Percentiles rank a stretch among this genome's conserved stretches.
phyloP scores from a whole-genome alignment of 30 jellyfish, hydroid and myxozoan species.

The Morbakka virulenta region DNA sequence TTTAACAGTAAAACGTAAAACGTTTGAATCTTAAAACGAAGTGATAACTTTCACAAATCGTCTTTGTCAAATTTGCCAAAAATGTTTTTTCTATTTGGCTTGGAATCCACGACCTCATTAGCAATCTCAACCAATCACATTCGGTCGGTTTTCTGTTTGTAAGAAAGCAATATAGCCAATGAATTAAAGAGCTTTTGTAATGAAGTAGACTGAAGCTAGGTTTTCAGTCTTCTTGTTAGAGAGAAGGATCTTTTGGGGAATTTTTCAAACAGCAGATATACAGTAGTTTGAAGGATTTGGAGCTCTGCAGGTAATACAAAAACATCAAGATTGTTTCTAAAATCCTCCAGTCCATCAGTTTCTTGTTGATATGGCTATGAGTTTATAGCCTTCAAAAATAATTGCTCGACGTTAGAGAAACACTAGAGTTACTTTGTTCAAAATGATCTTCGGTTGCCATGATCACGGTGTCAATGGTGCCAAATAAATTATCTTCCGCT shows the following conservation, averaged over 20 bases:
- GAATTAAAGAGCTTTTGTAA: not conserved
- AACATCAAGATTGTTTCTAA: no score
- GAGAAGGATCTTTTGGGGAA: not conserved
- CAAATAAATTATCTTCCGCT: not conserved
- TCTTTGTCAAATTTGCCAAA: not conserved
- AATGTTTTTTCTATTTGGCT: not conserved
- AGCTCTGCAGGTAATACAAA: not conserved
- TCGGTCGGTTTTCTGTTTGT: not conserved
- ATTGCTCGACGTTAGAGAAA: constrained; percentile 8
- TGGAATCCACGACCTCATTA: not conserved
- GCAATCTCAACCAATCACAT: not conserved
- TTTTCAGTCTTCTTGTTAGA: not conserved
- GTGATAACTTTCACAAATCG: not conserved
- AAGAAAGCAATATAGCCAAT: not conserved
- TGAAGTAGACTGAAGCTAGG: not conserved
- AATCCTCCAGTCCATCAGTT: not conserved
- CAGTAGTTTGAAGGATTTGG: not conserved
- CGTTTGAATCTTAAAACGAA: no score
- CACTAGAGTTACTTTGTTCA: constrained; percentile 9
- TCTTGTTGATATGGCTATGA: constrained; percentile 27
- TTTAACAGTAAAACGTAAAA: no score
- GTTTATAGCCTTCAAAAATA: constrained; percentile 26
- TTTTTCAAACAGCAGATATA: not conserved
- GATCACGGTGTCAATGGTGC: not conserved
- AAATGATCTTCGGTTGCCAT: constrained; percentile 19